Base-by-base conservation (phyloP, 2,113 vertebrate genomes). In the Oncorhynchus keta region DNA sequence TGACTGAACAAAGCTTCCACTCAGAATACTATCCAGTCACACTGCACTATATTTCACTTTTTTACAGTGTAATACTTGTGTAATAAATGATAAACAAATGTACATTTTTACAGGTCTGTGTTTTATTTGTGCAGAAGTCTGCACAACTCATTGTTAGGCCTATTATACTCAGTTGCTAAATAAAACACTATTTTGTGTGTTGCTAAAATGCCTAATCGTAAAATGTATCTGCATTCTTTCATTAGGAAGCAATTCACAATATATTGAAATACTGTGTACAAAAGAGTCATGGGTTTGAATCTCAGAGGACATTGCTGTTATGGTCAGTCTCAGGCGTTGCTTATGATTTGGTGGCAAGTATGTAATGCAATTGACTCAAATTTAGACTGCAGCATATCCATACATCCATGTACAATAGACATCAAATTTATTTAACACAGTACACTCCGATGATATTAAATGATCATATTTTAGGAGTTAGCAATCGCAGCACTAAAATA, bases 401-500 rank as follows among this genome's bases (percentile, higher is more conserved):
- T 6, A 57, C 55, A 57, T 57, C 14, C 18, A 14, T 57, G 13
- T 20, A 20, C 14, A 57, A 6, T 20, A 57, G 13, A 16, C 55
- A 57, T 20, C 55, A 20, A 4, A 18, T 57, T 4, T 11, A 11
- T 45, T 11, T 45, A 45, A 11, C n/a, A 62, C 7, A 22, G 0
- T 57, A 20, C 20, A n/a, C 59, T 79, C 61, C 13, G 24, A 62
- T 81, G 28, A 64, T 74, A 8, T 76, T 30, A 75, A 35, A 7
- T 35, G 2, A 72, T 72, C 3, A 70, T 83, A 30, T 51, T 35
- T 68, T 86, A 84, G 79, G 87, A 88, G 89, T 86, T 87, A 84
- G 83, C 84, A 85, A 67, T 75, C 0, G 79, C 89, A 88, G 83
- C 83, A 87, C 83, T 73, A 79, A 83, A 73, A 73, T 86, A 84